phyloP scores from a whole-genome alignment of 1,140 invertebrate genomes.

The Gonatopus flavifemur region DNA sequence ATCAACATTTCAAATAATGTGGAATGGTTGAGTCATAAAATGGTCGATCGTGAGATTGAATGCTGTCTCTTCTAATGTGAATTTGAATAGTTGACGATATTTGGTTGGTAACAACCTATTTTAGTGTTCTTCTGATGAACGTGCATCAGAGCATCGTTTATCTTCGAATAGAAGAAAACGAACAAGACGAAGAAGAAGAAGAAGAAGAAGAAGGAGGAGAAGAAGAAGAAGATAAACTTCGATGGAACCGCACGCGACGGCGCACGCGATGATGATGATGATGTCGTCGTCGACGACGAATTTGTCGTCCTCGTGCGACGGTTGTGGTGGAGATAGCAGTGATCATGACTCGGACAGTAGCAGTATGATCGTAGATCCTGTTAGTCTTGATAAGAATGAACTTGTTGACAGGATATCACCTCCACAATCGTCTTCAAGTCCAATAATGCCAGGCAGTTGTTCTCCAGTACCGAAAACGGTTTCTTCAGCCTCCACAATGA shows the following conservation, averaged over 20 bases:
- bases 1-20: too few relatives aligned
- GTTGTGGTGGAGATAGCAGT: conserved; percentile 51
- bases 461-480: conserved; percentile 19
- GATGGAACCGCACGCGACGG: conserved; percentile 28
- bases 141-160: neutral
- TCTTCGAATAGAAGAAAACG: neutral
- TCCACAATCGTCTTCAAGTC: conserved; percentile 39
- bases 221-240: neutral
- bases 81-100: too few relatives aligned
- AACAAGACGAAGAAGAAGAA: neutral
- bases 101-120: too few relatives aligned
- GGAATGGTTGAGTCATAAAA: too few relatives aligned
- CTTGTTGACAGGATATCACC: too few relatives aligned
- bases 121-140: neutral
- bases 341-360: conserved; percentile 54
- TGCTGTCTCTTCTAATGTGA: too few relatives aligned
- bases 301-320: conserved; percentile 51
- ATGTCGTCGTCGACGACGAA: too few relatives aligned
- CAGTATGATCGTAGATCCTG: conserved; percentile 56
- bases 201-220: neutral
- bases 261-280: conserved; percentile 31
- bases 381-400: conserved; percentile 52
- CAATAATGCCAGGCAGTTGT: conserved; percentile 33
- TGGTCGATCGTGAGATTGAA: too few relatives aligned
- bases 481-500: conserved; percentile 1